Evolutionary conservation across 2,888 invertebrate species (phyloP).

Genomic region (Neoascia interrupta): DNA sequence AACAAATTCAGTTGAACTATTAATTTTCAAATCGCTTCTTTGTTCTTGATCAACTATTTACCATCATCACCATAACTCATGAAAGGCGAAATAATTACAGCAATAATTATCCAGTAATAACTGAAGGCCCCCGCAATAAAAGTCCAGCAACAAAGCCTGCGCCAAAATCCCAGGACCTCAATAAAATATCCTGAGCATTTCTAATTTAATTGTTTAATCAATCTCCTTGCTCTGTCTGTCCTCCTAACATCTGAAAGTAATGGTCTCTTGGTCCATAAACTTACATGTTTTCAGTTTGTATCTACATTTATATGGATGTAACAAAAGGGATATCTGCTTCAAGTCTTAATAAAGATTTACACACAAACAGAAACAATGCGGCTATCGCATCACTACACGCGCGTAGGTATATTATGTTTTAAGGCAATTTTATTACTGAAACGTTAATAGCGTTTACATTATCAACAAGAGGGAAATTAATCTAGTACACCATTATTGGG

Average conservation of each 20-base stretch:
- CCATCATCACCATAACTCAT: no score
- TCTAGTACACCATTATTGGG: constrained; percentile 20
- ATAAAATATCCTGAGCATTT: constrained; percentile 21
- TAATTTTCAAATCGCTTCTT: no score
- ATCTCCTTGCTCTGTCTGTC: constrained; percentile 19
- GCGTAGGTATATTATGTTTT: neutral
- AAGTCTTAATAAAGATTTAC: constrained; percentile 20
- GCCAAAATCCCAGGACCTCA: no score
- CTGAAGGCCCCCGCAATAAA: no score
- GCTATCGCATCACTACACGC: constrained; percentile 2
- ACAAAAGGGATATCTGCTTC: constrained; percentile 4
- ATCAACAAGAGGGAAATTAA: constrained; percentile 47
- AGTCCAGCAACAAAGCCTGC: neutral
- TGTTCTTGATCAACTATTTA: no score
- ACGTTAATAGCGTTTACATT: constrained; percentile 46
- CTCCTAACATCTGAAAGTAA: constrained; percentile 17
- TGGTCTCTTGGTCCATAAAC: constrained; percentile 26
- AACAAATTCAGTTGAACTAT: no score
- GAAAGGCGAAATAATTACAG: no score
- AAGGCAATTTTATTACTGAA: constrained; percentile 41
- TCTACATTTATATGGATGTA: neutral
- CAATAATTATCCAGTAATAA: no score
- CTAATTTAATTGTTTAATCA: constrained; percentile 42
- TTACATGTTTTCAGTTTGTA: constrained; percentile 2
- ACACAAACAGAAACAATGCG: neutral